Evolutionary conservation across 2,797 vertebrate genomes (phyloP), one percentile per base, ranked within the genome.

Genomic region (Hydrolagus colliei): DNA sequence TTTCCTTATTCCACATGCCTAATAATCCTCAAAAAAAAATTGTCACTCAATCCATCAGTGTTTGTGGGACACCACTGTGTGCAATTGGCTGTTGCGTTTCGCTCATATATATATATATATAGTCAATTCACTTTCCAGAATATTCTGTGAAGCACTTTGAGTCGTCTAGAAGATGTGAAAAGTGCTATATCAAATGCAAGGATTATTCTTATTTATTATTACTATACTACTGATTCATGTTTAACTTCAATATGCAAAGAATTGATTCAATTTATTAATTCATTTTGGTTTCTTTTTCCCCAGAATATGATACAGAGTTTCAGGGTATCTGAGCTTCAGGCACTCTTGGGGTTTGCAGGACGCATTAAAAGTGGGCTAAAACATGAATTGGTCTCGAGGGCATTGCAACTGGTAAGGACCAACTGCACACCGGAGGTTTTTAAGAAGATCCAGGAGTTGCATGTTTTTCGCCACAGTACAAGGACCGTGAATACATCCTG

Each of bases 231-330:
- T 9, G 18, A 61, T 52, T 59, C 11, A 2, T 76, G 18, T 18
- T 11, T 59, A 61, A 76, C 20, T 59, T 76, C 41, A 76, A 9
- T 76, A 20, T 76, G 74, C 41, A 20, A 35, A 84, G 35, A 12
- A 71, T 9, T 35, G 16, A 67, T 52, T 52, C 41, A 67, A 35
- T 35, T 9, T 20, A 13, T 80, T 67, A 80, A 80, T 16, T 80
- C 67, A 13, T 18, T 35, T 75, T 82, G 62, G 35, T 84, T 84
- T 71, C 10, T 65, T 27, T 12, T 11, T 4, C 27, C 16, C 79
- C 76, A 99, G 97, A 98, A 98, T 94, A 99, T 99, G 97, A 98
- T 99, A 91, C 99, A 99, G 96, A 98, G 97, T 94, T 99, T 99
- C 92, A 95, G 98, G 91, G 97, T 99, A 89, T 98, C 98, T 88